Evolutionary conservation across 2,113 vertebrate species (phyloP), one percentile per base, ranked within the genome.

Genomic region (Tretioscincus oriximinensis): DNA sequence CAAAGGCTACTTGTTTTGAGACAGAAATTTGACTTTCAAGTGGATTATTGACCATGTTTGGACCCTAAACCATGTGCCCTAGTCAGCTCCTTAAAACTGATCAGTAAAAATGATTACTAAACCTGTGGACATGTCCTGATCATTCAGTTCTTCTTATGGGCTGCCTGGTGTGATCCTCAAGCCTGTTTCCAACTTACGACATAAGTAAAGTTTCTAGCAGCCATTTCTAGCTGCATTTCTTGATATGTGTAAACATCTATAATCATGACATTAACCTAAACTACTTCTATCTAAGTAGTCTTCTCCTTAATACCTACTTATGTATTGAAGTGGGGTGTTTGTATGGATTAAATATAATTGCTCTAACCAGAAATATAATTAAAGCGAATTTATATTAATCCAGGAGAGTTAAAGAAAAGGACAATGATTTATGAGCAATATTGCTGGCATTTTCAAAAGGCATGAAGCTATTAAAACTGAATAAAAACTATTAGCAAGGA

Each of bases 401-500:
- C 88, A 79, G 68, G 67, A 81, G 87, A 91, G 78, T 87, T 89
- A 82, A 90, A 88, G 76, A 86, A 92, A 94, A 91, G 90, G 90
- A 92, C 89, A 90, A 22, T 92, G 92, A 93, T 92, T 93, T 92
- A 94, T 90, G 82, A 93, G 90, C 90, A 90, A 90, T 92, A 92
- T 87, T 72, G 84, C 88, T 93, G 93, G 90, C 92, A 92, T 93
- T 94, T 94, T 88, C 90, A 77, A 86, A 80, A 85, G 77, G 80
- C 72, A 88, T 81, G 82, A 87, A 92, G 89, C 88, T 82, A 92
- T 93, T 93, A 91, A 88, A 91, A 90, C 77, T 51, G 58, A 86
- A 88, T 88, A 91, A 87, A 90, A 94, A 85, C 81, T 88, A 84
- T 91, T 90, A 84, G 88, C 86, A 80, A 87, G 88, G 80, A 90